phyloP scores from a whole-genome alignment of 2,113 vertebrate species.

The Lepidothrix coronata region DNA sequence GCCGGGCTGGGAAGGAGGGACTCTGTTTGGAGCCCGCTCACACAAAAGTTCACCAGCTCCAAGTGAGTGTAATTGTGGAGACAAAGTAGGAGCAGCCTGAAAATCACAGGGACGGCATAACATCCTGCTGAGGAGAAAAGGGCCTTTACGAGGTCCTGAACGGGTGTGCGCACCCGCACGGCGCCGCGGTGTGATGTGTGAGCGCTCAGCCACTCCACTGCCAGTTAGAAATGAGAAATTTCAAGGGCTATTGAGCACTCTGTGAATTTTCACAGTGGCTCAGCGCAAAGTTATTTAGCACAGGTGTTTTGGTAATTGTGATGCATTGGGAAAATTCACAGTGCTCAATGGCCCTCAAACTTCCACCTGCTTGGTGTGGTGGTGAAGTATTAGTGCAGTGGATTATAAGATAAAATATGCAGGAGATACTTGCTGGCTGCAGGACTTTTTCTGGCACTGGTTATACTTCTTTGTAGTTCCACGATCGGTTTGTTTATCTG shows the following conservation, averaged over 20 bases:
- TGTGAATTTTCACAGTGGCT: constrained; percentile 50
- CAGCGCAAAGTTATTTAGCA: constrained; percentile 54
- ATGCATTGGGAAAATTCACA: constrained; percentile 49
- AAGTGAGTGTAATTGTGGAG: neutral
- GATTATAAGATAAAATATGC: constrained; percentile 32
- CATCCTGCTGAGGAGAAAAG: neutral
- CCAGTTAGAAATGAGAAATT: constrained; percentile 61
- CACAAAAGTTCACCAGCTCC: neutral
- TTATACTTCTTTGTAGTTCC: constrained; percentile 38
- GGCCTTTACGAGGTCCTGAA: constrained; percentile 22
- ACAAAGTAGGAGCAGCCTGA: constrained; percentile 3
- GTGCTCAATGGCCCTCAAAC: constrained; percentile 60
- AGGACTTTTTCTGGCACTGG: constrained; percentile 18
- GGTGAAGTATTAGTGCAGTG: constrained; percentile 34
- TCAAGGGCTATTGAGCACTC: constrained; percentile 66
- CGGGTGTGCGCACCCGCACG: neutral
- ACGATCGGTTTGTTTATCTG: neutral
- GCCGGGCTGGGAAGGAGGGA: neutral
- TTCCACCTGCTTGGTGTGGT: constrained; percentile 58
- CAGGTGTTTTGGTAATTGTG: constrained; percentile 66
- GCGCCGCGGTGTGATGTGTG: neutral
- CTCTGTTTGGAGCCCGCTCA: neutral
- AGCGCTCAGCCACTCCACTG: neutral
- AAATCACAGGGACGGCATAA: neutral
- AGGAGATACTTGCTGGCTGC: constrained; percentile 1